Conservation (phyloP, 2,888 invertebrate species). For the Caenorhabditis zanzibari region DNA sequence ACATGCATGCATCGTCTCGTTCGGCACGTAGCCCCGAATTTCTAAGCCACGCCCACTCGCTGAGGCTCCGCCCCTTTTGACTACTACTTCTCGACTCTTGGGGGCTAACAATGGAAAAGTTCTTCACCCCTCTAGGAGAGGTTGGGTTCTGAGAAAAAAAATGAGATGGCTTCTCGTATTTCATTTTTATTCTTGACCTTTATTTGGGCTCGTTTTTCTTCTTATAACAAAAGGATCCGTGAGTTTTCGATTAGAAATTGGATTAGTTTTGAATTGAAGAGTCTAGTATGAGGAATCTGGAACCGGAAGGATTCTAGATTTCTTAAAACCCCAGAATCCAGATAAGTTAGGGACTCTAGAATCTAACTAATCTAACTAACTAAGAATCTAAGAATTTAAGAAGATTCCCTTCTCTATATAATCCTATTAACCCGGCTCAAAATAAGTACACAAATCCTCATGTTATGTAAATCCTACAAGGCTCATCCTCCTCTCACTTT, state of each 20-base stretch:
- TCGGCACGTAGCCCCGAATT: constrained; percentile 55
- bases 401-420: too few relatives aligned
- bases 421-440: background rate
- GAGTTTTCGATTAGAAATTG: too few relatives aligned
- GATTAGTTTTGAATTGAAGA: too few relatives aligned
- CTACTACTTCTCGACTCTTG: background rate
- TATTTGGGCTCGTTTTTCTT: background rate
- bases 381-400: background rate
- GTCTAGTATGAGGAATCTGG: too few relatives aligned
- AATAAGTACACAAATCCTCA: background rate
- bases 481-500: background rate
- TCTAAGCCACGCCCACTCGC: constrained; percentile 20
- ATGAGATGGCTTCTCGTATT: constrained; percentile 27
- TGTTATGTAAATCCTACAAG: too few relatives aligned
- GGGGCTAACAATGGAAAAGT: background rate
- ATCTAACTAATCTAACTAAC: too few relatives aligned
- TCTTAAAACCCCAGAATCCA: background rate
- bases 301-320: too few relatives aligned
- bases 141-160: background rate
- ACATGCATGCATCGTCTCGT: constrained; percentile 62
- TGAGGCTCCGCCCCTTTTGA: background rate
- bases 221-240: background rate
- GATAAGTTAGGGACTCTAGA: background rate
- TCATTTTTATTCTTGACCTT: background rate
- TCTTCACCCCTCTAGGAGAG: background rate